Conservation (phyloP, 1,140 invertebrate genomes). For the Drosophila sulfurigaster region DNA sequence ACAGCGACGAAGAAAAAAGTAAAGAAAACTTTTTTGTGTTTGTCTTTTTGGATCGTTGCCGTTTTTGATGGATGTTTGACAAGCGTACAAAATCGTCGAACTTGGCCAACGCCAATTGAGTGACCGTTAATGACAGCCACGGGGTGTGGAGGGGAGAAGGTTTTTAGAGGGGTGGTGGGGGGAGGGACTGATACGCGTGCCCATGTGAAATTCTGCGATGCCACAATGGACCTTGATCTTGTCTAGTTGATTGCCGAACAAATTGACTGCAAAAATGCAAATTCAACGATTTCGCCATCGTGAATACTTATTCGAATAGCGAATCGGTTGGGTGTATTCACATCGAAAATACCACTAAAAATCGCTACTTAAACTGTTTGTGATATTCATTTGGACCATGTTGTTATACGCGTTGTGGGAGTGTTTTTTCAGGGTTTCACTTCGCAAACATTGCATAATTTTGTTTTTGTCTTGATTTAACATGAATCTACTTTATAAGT, state of each 20-base stretch:
- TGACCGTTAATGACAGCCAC: slow-evolving; percentile 36
- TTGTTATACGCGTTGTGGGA: slow-evolving; percentile 57
- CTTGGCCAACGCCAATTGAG: slow-evolving; percentile 32
- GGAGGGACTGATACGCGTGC: slow-evolving; percentile 10
- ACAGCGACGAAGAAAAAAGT: slow-evolving; percentile 5
- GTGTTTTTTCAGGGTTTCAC: slow-evolving; percentile 71
- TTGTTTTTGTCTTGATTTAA: slow-evolving; percentile 39
- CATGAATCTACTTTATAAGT: slow-evolving; percentile 15
- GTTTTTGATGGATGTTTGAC: slow-evolving; percentile 67
- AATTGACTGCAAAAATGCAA: slow-evolving; percentile 65
- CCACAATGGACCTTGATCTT: slow-evolving; percentile 68
- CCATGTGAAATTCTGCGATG: slow-evolving; percentile 44
- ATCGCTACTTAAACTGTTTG: slow-evolving; percentile 71
- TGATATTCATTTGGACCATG: slow-evolving; percentile 65
- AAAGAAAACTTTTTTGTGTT: slow-evolving; percentile 7
- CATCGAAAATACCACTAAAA: slow-evolving; percentile 46
- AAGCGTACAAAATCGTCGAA: slow-evolving; percentile 46
- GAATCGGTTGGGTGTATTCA: slow-evolving; percentile 23
- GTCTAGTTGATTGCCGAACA: slow-evolving; percentile 53
- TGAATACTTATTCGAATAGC: slow-evolving; percentile 26
- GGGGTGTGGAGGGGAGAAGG: neutral
- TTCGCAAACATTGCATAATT: slow-evolving; percentile 54
- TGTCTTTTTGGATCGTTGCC: slow-evolving; percentile 33
- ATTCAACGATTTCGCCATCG: slow-evolving; percentile 38
- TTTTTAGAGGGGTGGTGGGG: too few relatives aligned